Evolutionary conservation across 2,888 invertebrate species (phyloP).

Genomic region (Ferrisia virgata): DNA sequence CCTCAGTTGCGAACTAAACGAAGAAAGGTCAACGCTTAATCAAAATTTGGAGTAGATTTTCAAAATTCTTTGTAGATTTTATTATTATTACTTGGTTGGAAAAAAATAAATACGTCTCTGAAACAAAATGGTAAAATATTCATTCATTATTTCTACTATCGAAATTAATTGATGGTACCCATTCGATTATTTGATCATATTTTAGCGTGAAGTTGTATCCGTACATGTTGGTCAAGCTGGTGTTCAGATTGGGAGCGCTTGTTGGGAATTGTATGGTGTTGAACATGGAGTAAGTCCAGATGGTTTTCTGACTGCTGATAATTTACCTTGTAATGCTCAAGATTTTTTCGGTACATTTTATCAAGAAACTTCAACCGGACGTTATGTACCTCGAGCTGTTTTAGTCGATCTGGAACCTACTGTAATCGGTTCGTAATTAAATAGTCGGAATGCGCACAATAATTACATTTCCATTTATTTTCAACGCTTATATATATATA

Average conservation of each 20-base stretch:
- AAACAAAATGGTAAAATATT: neutral
- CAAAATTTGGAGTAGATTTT: neutral
- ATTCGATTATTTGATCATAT: neutral
- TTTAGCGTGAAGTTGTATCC: conserved; percentile 14
- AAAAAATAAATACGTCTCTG: neutral
- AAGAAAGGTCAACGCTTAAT: neutral
- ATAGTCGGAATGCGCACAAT: neutral
- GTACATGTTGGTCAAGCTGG: too few species aligned
- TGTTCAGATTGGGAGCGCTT: too few species aligned
- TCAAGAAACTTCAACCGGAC: neutral
- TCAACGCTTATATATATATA: too few species aligned
- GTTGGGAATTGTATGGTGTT: too few species aligned
- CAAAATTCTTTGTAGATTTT: neutral
- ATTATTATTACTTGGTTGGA: neutral
- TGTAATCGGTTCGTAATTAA: neutral
- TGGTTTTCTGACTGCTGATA: too few species aligned
- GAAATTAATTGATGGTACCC: too few species aligned
- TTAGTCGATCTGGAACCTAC: neutral
- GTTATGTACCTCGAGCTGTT: conserved; percentile 11
- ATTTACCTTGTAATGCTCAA: neutral
- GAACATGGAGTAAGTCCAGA: too few species aligned
- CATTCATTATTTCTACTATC: neutral
- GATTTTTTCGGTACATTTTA: conserved; percentile 15
- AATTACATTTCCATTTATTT: neutral
- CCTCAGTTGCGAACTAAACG: neutral